Percentiles rank a stretch among this genome's conserved stretches.
These are phyloP conservation scores for Capricornis sumatraensis DNA, from an alignment of 2,113 vertebrate species.

Conservation along the genomic window DNA sequence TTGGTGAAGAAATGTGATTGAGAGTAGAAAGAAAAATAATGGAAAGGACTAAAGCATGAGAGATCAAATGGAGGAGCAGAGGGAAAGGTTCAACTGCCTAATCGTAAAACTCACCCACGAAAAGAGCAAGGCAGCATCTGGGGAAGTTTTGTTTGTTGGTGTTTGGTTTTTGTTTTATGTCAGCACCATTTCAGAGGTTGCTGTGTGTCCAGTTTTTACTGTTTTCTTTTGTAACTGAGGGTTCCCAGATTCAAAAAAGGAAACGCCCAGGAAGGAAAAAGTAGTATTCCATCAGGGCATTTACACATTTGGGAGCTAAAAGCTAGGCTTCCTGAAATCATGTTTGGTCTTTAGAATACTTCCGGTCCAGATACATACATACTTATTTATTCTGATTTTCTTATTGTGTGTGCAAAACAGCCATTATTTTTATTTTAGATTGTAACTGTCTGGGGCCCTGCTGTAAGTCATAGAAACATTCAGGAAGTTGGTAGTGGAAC, in stretches of 20 bases:
- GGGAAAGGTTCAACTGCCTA: not conserved
- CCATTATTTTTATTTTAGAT: not conserved
- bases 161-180: not conserved
- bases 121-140: not conserved
- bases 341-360: slow-evolving; percentile 22
- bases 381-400: slow-evolving; percentile 3
- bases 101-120: not conserved
- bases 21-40: not conserved
- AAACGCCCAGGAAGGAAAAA: not conserved
- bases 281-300: not conserved
- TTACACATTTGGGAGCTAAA: not conserved
- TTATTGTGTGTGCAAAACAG: not conserved
- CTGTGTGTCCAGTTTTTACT: not conserved
- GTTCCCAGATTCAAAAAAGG: not conserved
- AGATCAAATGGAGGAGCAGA: not conserved
- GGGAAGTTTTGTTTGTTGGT: not conserved
- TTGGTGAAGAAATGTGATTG: not conserved
- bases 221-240: not conserved
- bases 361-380: not conserved
- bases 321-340: not conserved
- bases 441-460: not conserved
- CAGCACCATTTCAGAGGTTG: not conserved
- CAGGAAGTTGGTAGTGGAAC: not conserved
- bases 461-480: not conserved
- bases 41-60: not conserved